A percentile compares a stretch with the other conserved stretches of the same genome.
Conservation (phyloP, 2,797 vertebrate genomes). For the Okamejei kenojei region DNA sequence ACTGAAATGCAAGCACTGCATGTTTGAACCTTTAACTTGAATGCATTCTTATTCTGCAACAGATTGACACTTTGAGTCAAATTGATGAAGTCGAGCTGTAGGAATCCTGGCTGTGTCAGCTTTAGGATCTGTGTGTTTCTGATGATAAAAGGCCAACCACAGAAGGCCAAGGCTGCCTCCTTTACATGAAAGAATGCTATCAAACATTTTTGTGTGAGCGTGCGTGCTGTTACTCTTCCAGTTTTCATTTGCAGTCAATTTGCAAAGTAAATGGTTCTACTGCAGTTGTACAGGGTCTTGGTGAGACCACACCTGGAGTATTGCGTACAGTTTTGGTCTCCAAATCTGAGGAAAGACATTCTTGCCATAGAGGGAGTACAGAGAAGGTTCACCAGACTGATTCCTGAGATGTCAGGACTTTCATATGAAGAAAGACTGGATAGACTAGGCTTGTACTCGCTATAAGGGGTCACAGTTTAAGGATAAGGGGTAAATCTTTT, state of each 20-base stretch:
- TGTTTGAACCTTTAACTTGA: not conserved
- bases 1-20: not conserved
- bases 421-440: no score
- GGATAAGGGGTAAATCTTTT: no score
- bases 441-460: no score
- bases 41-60: not conserved
- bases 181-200: not conserved
- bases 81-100: not conserved
- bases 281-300: no score
- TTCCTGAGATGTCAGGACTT: no score
- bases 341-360: no score
- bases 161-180: not conserved
- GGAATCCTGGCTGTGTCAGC: not conserved
- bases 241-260: slow-evolving; percentile 11
- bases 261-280: slow-evolving; percentile 23
- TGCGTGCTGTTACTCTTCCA: not conserved
- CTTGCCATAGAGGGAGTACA: no score
- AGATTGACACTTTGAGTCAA: not conserved
- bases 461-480: no score
- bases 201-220: not conserved
- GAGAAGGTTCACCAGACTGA: no score
- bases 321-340: no score
- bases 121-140: not conserved
- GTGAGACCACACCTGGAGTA: no score
- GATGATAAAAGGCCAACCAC: not conserved